Evolutionary conservation across 2,888 invertebrate species (phyloP).

Genomic region (Dimorphilus gyrociliatus): DNA sequence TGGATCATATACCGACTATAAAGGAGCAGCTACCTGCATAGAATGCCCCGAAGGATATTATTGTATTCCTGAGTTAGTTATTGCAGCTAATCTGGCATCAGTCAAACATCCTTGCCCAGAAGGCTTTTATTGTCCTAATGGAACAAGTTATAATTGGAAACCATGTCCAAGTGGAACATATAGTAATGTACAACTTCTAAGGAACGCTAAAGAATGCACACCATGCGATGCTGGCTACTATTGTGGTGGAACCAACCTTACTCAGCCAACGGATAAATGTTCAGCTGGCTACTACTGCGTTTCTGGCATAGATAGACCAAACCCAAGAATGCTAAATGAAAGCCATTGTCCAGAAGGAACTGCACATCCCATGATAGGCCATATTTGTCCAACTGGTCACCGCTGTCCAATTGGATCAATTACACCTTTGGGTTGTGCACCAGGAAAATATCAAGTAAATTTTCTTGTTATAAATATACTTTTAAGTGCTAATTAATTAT

Average conservation of each 20-base stretch:
- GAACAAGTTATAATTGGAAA: slow-evolving; percentile 29
- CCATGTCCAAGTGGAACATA: slow-evolving; percentile 30
- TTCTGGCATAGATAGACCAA: slow-evolving; percentile 19
- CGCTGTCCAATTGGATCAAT: slow-evolving; percentile 20
- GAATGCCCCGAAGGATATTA: slow-evolving; percentile 30
- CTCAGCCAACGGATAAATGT: slow-evolving; percentile 19
- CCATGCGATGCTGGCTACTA: slow-evolving; percentile 26
- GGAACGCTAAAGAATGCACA: slow-evolving; percentile 21
- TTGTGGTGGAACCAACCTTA: slow-evolving; percentile 13
- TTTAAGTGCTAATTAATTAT: not conserved
- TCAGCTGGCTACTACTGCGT: slow-evolving; percentile 25
- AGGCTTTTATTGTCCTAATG: slow-evolving; percentile 31
- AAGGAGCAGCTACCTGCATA: slow-evolving; percentile 16
- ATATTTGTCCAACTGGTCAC: slow-evolving; percentile 23
- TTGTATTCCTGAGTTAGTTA: slow-evolving; percentile 23
- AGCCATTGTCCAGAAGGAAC: slow-evolving; percentile 25
- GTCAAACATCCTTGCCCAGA: slow-evolving; percentile 20
- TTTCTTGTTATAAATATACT: not conserved
- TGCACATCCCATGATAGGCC: slow-evolving; percentile 27
- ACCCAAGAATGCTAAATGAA: slow-evolving; percentile 25
- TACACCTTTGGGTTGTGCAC: slow-evolving; percentile 25
- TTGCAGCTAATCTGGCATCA: slow-evolving; percentile 16
- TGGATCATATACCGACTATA: slow-evolving; percentile 21
- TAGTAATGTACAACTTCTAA: slow-evolving; percentile 24
- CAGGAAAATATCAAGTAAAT: slow-evolving; percentile 27